Percentiles rank a stretch among this genome's conserved stretches.
These are phyloP conservation scores for Drosophila lacertosa DNA, from an alignment of 1,140 invertebrate species.

Conservation along the genomic window DNA sequence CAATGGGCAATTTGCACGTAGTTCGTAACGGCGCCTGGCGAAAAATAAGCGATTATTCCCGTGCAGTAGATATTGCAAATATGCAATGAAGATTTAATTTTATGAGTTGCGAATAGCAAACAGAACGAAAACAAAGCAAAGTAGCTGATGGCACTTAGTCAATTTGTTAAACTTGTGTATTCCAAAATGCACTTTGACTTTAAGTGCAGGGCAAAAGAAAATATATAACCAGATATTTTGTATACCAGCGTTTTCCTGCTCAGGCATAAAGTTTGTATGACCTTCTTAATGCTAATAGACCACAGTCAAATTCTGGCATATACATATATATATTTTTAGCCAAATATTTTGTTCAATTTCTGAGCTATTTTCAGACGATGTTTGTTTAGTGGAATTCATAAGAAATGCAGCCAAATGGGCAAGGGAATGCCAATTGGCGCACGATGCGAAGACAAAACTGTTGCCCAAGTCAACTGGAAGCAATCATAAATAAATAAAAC, in stretches of 20 bases:
- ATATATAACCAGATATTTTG: not conserved
- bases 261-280: not conserved
- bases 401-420: conserved; percentile 12
- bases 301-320: not conserved
- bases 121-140: not conserved
- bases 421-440: conserved; percentile 27
- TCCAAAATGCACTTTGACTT: too few species aligned
- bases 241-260: not conserved
- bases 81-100: conserved; percentile 9
- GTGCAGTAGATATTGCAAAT: conserved; percentile 10
- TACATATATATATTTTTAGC: not conserved
- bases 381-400: not conserved
- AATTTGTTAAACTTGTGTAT: too few species aligned
- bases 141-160: not conserved
- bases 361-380: not conserved
- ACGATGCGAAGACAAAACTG: conserved; percentile 43
- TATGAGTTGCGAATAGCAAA: not conserved
- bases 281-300: not conserved
- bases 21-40: conserved; percentile 4
- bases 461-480: conserved; percentile 73
- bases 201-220: too few species aligned
- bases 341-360: not conserved
- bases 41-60: conserved; percentile 24
- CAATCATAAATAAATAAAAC: conserved; percentile 74
- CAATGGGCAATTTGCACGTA: conserved; percentile 41